These are phyloP conservation scores for Callipepla squamata DNA, from an alignment of 2,113 vertebrate species.

Conservation along the genomic window DNA sequence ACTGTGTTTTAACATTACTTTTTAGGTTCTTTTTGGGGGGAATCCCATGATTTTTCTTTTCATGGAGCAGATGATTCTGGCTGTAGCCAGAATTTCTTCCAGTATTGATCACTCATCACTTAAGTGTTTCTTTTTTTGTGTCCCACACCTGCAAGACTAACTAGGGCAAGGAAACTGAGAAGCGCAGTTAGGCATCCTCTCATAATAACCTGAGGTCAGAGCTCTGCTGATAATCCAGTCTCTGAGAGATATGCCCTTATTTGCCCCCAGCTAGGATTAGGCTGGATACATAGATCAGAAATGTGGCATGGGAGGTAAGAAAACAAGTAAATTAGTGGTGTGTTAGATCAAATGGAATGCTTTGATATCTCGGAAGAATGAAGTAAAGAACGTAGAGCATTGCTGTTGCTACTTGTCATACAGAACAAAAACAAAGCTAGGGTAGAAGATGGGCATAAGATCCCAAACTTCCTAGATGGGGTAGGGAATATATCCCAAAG, in stretches of 20 bases:
- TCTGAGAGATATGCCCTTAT: neutral
- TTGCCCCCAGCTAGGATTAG: neutral
- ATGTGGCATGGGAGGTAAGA: neutral
- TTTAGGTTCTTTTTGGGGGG: neutral
- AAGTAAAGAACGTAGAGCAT: neutral
- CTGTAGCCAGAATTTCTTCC: neutral
- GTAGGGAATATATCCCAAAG: neutral
- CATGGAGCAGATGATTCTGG: neutral
- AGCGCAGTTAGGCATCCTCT: neutral
- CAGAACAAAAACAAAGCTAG: neutral
- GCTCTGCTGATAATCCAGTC: neutral
- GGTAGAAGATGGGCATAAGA: neutral
- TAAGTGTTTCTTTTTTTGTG: neutral
- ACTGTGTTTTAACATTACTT: rapidly evolving
- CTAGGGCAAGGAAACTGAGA: neutral
- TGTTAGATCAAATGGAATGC: neutral
- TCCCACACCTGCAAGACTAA: neutral
- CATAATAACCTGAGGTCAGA: neutral
- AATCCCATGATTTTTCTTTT: neutral
- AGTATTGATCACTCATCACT: neutral
- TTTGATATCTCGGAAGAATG: neutral
- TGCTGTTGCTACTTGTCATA: neutral
- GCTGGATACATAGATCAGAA: neutral
- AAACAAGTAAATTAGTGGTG: neutral
- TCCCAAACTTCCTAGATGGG: neutral